Evolutionary conservation across 2,113 vertebrate genomes (phyloP).

Genomic region (Pelecanus crispus): DNA sequence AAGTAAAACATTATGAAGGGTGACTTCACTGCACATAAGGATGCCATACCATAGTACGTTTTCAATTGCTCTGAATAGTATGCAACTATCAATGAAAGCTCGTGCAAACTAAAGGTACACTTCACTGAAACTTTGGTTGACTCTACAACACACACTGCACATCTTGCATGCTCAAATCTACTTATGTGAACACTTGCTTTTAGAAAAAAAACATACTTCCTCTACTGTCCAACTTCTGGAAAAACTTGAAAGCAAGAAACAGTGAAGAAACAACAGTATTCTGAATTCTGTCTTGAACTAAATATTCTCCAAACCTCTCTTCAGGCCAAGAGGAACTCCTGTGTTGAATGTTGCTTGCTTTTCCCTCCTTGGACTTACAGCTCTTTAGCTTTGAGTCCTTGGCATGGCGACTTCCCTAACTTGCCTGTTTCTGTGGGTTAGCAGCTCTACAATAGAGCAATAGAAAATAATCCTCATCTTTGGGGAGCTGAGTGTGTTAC

Average conservation of each 20-base stretch:
- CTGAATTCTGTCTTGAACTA: background rate
- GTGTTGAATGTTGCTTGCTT: background rate
- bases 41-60: background rate
- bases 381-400: background rate
- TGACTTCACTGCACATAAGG: background rate
- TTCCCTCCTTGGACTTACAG: background rate
- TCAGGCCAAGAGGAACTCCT: background rate
- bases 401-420: background rate
- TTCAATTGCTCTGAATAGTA: background rate
- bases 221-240: background rate
- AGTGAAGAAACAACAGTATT: background rate
- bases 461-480: background rate
- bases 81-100: background rate
- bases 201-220: background rate
- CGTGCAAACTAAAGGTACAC: background rate
- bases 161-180: background rate
- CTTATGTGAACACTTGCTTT: background rate
- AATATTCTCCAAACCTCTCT: background rate
- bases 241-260: background rate
- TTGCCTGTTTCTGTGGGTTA: background rate
- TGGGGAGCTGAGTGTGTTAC: background rate
- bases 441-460: background rate
- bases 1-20: background rate
- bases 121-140: background rate
- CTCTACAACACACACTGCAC: background rate